These are phyloP conservation scores for Sinocyclocheilus grahami DNA, from an alignment of 2,113 vertebrate genomes.

Conservation along the genomic window DNA sequence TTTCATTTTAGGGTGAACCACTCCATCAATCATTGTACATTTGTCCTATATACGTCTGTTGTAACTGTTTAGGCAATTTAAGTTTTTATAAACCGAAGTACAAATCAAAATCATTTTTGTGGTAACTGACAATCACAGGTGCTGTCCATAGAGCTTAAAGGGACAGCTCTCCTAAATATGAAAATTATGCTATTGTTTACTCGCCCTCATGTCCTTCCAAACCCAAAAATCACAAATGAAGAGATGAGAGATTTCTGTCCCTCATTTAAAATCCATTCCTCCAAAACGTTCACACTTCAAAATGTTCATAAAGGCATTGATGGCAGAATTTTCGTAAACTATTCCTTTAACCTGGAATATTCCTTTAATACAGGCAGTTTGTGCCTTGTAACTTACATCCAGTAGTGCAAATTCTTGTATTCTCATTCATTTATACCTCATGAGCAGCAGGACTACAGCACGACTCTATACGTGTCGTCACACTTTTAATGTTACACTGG, in stretches of 20 bases:
- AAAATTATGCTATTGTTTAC: background rate
- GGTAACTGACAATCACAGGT: background rate
- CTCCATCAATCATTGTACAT: background rate
- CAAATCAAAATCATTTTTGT: background rate
- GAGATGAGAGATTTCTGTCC: background rate
- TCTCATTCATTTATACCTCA: conserved; percentile 4
- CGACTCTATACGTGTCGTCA: background rate
- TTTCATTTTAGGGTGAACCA: background rate
- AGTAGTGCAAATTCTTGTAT: background rate
- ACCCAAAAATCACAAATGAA: background rate
- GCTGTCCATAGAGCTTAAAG: background rate
- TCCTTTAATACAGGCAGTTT: background rate
- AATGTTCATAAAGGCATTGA: background rate
- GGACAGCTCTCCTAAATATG: background rate
- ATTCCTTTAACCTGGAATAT: background rate
- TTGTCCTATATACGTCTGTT: background rate
- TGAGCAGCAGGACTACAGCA: background rate
- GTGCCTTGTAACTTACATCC: conserved; percentile 12
- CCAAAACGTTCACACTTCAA: background rate
- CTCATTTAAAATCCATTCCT: background rate
- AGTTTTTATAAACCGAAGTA: background rate
- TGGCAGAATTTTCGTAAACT: background rate
- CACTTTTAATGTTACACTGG: conserved; percentile 12
- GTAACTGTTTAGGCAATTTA: background rate
- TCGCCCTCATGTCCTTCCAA: background rate